Evolutionary conservation across 2,888 invertebrate genomes (phyloP).

Genomic region (Philereme vetulata): DNA sequence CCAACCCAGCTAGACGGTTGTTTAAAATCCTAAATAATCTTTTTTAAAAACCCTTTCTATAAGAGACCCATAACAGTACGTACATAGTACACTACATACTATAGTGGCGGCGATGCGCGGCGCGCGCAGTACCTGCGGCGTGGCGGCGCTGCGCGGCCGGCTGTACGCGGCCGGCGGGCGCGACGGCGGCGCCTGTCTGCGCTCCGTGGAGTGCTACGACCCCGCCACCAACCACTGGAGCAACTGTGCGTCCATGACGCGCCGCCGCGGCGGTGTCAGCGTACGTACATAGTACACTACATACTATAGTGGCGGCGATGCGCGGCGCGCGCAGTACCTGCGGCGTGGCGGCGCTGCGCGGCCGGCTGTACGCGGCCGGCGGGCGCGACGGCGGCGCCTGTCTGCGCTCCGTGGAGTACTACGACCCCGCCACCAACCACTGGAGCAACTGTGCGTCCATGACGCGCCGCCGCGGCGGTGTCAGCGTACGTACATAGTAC

Average conservation of each 20-base stretch:
- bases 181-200: conserved; percentile 95
- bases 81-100: too few species aligned
- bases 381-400: conserved; percentile 96
- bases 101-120: conserved; percentile 95
- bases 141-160: conserved; percentile 94
- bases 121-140: conserved; percentile 95
- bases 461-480: conserved; percentile 93
- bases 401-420: conserved; percentile 94
- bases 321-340: conserved; percentile 95
- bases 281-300: too few species aligned
- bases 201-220: conserved; percentile 94
- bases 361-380: conserved; percentile 94
- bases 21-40: too few species aligned
- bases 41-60: too few species aligned
- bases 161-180: too few species aligned
- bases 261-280: conserved; percentile 94
- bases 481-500: conserved; percentile 88
- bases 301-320: too few species aligned
- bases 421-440: conserved; percentile 88
- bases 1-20: too few species aligned
- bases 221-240: conserved; percentile 90
- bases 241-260: conserved; percentile 93
- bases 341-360: conserved; percentile 94
- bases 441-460: conserved; percentile 95
- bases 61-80: too few species aligned